Base-by-base conservation (phyloP, 1,140 invertebrate genomes). In the Ooceraea biroi region DNA sequence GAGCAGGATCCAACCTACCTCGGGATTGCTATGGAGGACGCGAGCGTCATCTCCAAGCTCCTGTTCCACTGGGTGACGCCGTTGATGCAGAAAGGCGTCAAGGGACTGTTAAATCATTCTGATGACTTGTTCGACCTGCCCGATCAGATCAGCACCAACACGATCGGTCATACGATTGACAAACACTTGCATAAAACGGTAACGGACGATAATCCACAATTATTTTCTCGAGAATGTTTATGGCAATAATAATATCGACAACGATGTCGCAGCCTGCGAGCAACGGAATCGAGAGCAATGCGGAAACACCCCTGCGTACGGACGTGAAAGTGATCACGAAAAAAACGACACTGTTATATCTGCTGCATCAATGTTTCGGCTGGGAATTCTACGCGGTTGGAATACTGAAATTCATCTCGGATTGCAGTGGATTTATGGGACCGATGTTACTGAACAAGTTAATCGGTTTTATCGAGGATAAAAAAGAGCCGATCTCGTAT, bases 121-220 rank as follows among this genome's bases (percentile, higher is more conserved):
- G 97, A 98, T 91, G 98, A 99, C 95, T 93, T 99, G 0, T 98
- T 97, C 94, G 97, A 98, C 93, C 93, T 99, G 58, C 98, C 98
- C 0, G 94, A 95, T 44, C 94, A 95, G 63, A 93, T 98, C 55
- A 95, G 95, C 68, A 96, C 97, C 57, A 92, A 93, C 72, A 92
- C 95, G 92, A 93, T 97, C 85, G 95, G 95, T 90, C 92, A 93
- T 58, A 93, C 96, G 93, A 94, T 97, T 91, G 95, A 96, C 84
- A 94, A 93, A 85, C 71, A 88, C 17, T 82, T 92, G 30, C 84
- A 91, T 72, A 85, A 85, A 30, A 88, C 74, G 86, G 91, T 92
- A 90, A 78, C 93, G 11, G 25, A 30, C 14, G 19, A 82, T 12
- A 44, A 19, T 69, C 12, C 48, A 44, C 7, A 30, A 48, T 17